Percentiles rank a stretch among this genome's conserved stretches.
Evolutionary conservation across 2,797 vertebrate species (phyloP).

Genomic region (Limosa lapponica): DNA sequence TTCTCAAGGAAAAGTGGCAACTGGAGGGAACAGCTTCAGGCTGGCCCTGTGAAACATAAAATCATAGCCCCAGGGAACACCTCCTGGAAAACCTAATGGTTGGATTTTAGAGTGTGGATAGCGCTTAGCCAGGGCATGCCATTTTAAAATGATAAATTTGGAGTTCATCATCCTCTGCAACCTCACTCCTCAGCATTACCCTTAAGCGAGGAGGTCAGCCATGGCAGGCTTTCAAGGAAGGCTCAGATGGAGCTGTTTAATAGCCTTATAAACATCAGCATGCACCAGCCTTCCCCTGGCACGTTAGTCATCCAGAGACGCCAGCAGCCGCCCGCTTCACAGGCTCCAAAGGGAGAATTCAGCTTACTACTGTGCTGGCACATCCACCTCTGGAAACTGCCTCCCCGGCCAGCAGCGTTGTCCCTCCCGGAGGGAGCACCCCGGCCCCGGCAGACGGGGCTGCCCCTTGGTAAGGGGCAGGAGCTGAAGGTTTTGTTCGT

Average conservation of each 20-base stretch:
- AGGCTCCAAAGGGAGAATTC: background rate
- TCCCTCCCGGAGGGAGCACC: fast-evolving
- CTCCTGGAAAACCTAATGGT: background rate
- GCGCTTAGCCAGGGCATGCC: background rate
- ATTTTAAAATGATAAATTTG: background rate
- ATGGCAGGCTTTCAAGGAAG: background rate
- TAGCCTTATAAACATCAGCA: background rate
- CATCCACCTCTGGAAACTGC: background rate
- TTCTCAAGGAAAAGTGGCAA: background rate
- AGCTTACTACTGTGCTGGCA: background rate
- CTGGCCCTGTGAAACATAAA: background rate
- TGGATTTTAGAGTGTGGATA: background rate
- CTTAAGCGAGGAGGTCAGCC: background rate
- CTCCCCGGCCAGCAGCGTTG: fast-evolving
- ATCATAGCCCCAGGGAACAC: background rate
- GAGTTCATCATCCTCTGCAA: background rate
- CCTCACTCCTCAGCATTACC: background rate
- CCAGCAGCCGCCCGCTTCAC: background rate
- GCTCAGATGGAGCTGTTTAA: background rate
- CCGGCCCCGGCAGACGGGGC: fast-evolving
- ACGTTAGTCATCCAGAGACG: background rate
- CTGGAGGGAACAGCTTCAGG: background rate
- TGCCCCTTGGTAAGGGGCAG: background rate
- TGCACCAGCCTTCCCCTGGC: background rate
- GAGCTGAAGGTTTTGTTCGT: background rate